Conservation (phyloP, 2,888 invertebrate genomes). For the Dastarcus helophoroides region DNA sequence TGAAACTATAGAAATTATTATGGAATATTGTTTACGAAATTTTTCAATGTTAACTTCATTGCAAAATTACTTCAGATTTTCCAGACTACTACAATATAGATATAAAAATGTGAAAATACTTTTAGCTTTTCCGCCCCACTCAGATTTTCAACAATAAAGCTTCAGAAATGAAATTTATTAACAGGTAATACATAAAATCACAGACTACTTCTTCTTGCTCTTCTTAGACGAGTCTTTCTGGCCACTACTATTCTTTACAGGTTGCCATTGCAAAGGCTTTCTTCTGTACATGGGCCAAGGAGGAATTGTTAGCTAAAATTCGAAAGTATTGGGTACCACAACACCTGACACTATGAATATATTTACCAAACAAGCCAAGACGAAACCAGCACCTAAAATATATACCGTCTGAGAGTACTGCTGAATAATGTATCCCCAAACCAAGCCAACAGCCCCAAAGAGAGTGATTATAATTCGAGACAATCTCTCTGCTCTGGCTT, state of each 20-base stretch:
- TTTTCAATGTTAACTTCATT: too few species aligned
- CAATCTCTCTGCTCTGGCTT: slow-evolving; percentile 77
- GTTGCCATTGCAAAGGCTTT: slow-evolving; percentile 82
- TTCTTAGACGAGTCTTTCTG: slow-evolving; percentile 23
- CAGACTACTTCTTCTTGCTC: slow-evolving; percentile 16
- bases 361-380: slow-evolving; percentile 70
- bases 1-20: too few species aligned
- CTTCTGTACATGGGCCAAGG: slow-evolving; percentile 94
- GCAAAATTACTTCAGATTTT: too few species aligned
- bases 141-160: too few species aligned
- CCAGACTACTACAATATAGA: too few species aligned
- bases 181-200: too few species aligned
- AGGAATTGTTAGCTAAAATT: slow-evolving; percentile 66
- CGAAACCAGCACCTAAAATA: slow-evolving; percentile 82
- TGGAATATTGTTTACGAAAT: too few species aligned
- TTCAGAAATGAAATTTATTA: too few species aligned
- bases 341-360: too few species aligned
- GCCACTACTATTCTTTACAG: slow-evolving; percentile 38
- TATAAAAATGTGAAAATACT: too few species aligned
- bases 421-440: slow-evolving; percentile 89
- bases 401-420: slow-evolving; percentile 94
- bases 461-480: slow-evolving; percentile 82
- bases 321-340: too few species aligned
- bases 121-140: too few species aligned
- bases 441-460: slow-evolving; percentile 82